Base-by-base conservation (phyloP, 2,797 vertebrate genomes). In the Philypnodon macrostomus region DNA sequence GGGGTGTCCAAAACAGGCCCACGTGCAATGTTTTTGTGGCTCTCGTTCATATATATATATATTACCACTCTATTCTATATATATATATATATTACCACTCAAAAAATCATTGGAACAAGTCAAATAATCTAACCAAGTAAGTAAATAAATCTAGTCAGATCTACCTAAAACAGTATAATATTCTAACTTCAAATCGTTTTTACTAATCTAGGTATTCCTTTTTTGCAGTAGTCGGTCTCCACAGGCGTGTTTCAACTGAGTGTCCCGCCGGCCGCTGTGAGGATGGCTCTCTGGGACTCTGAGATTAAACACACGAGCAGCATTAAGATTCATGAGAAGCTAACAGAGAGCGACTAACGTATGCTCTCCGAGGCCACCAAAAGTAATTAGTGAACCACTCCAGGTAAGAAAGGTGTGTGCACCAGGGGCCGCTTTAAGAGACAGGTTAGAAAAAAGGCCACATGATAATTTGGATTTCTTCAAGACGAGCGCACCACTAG, bases 291-390 rank as follows among this genome's bases (percentile, higher is more conserved):
- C 57, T 62, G 72, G 65, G 63, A 79, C 57, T 39, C 58, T 15
- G 32, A 62, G 67, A 80, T 73, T 79, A 71, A 80, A 84, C 67
- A 59, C 58, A n/a, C 65, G 65, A 73, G 47, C 70, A 58, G 58
- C 58, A 73, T 81, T 84, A 82, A 77, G 63, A 84, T 86, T 85
- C 73, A 84, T 81, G 63, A 70, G 48, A 55, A 55, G 47, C 10
- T 68, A 70, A 73, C 70, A 78, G 67, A 60, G 51, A 31, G 37
- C 51, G 33, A 61, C 65, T 78, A 72, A 77, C 53, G 58, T 59
- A 47, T 33, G 61, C 24, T 48, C 68, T 79, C 50, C 39, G 1
- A 73, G 77, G 73, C 64, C 49, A 60, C 47, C 44, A 48, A 67
- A 69, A 72, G 58, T 57, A 74, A 79, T 83, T 82, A 80, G 52